Percentiles rank a stretch among this genome's conserved stretches.
Conservation (phyloP, 2,113 vertebrate species). For the Colinus virginianus region DNA sequence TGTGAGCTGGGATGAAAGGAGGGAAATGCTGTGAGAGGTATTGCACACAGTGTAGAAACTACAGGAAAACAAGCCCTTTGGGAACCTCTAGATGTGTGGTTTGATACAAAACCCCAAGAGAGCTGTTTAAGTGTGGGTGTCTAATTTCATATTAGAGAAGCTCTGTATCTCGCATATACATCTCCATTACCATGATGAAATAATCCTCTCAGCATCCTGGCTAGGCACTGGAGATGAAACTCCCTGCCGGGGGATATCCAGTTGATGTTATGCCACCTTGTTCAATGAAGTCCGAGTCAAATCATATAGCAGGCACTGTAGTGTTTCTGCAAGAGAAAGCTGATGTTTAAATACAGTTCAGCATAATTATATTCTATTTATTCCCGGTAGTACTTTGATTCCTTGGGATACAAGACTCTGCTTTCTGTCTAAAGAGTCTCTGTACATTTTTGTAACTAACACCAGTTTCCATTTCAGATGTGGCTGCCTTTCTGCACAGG, state of each 20-base stretch:
- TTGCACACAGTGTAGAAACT: neutral
- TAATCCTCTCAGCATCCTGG: neutral
- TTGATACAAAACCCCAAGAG: slow-evolving; percentile 43
- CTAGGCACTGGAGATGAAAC: slow-evolving; percentile 8
- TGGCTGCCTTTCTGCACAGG: slow-evolving; percentile 8
- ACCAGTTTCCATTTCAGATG: neutral
- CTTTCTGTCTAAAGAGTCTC: neutral
- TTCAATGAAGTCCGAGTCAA: neutral
- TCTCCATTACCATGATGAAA: slow-evolving; percentile 23
- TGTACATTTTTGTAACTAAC: neutral
- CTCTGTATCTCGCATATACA: neutral
- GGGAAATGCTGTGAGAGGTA: neutral
- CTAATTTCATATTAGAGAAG: slow-evolving; percentile 28
- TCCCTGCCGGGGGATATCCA: slow-evolving; percentile 9
- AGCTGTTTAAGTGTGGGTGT: slow-evolving; percentile 39
- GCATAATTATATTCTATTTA: neutral
- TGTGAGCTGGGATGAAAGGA: neutral
- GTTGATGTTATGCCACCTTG: neutral
- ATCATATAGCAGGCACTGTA: neutral
- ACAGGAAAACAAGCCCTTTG: slow-evolving; percentile 45
- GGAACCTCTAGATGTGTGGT: slow-evolving; percentile 42
- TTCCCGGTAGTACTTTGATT: neutral
- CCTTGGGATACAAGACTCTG: neutral
- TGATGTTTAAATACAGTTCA: neutral
- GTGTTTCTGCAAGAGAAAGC: neutral